Percentiles rank a stretch among this genome's conserved stretches.
phyloP scores from a whole-genome alignment of 2,888 invertebrate genomes.

The Apantesis nais region DNA sequence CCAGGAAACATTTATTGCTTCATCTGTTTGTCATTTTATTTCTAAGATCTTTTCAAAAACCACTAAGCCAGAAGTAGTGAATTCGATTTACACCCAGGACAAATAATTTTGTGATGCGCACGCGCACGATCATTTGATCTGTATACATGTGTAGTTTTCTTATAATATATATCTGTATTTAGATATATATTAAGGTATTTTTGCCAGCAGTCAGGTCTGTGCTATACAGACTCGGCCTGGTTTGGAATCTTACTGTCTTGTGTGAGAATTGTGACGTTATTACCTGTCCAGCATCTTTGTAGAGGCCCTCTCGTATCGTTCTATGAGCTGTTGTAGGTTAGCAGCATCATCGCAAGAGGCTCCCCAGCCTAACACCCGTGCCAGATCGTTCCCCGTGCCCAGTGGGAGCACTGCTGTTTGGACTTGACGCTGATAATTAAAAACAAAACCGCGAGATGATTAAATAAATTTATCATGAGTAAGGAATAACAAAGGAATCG shows the following conservation, averaged over 20 bases:
- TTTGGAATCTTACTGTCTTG: not conserved
- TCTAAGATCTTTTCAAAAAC: too few relatives aligned
- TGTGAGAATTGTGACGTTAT: not conserved
- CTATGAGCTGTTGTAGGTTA: slow-evolving; percentile 95
- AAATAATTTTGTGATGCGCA: too few relatives aligned
- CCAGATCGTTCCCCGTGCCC: slow-evolving; percentile 98
- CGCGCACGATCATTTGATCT: too few relatives aligned
- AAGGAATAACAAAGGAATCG: too few relatives aligned
- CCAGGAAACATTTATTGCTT: not conserved
- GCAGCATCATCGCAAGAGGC: slow-evolving; percentile 98
- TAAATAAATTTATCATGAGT: too few relatives aligned
- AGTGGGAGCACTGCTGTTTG: slow-evolving; percentile 97
- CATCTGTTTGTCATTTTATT: not conserved
- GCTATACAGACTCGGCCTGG: not conserved
- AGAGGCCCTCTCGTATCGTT: slow-evolving; percentile 98
- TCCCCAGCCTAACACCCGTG: slow-evolving; percentile 98
- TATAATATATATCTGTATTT: not conserved
- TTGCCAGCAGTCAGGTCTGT: not conserved
- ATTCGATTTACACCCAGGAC: too few relatives aligned
- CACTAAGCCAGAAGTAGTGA: too few relatives aligned
- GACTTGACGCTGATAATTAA: slow-evolving; percentile 91
- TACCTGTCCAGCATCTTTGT: slow-evolving; percentile 98
- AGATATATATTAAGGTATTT: not conserved
- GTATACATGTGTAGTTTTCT: too few relatives aligned
- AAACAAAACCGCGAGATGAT: not conserved